phyloP scores from a whole-genome alignment of 2,113 vertebrate genomes.

The Bathybates hornii region DNA sequence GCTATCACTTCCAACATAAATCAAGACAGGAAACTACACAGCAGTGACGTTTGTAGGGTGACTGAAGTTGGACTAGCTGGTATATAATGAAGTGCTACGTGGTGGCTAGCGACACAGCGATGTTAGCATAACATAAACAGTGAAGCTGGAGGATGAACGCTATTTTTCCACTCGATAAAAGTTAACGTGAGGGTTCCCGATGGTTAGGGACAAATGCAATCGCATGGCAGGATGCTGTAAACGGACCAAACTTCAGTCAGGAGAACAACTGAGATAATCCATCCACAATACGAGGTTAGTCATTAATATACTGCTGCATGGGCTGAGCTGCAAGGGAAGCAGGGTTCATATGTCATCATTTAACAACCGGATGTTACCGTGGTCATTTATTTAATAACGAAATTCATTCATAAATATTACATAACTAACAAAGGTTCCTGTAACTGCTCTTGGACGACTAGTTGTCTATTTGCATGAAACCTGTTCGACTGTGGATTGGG shows the following conservation, averaged over 20 bases:
- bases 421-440: not conserved
- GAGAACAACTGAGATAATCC: not conserved
- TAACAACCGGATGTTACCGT: not conserved
- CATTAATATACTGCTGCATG: not conserved
- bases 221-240: not conserved
- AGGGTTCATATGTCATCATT: rapidly evolving
- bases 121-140: not conserved
- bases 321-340: not conserved
- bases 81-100: rapidly evolving
- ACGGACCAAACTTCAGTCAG: not conserved
- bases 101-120: rapidly evolving
- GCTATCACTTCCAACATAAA: rapidly evolving
- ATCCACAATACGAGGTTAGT: rapidly evolving
- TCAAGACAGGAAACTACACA: not conserved
- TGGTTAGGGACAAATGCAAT: rapidly evolving
- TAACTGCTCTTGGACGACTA: not conserved
- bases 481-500: not conserved
- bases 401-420: not conserved
- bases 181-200: rapidly evolving
- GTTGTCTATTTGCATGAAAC: not conserved
- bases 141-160: rapidly evolving
- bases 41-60: not conserved
- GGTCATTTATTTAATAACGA: not conserved
- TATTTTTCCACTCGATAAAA: not conserved
- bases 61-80: not conserved